A percentile compares a stretch with the other conserved stretches of the same genome.
phyloP scores from a whole-genome alignment of 2,888 invertebrate species.

The Cosmia trapezina region DNA sequence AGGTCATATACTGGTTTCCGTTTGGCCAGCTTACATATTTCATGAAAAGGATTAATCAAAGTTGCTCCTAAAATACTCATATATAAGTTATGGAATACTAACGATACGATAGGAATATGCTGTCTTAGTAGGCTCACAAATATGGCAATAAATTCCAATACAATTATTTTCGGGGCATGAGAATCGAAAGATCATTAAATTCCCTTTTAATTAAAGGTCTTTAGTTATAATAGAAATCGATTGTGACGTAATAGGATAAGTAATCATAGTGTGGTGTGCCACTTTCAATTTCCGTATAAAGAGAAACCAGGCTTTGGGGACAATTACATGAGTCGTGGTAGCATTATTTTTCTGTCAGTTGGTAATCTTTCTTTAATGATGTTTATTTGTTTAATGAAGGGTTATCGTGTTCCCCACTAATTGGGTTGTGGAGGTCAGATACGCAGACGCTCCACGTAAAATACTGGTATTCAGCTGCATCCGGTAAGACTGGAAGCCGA shows the following conservation, averaged over 20 bases:
- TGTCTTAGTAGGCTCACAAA: background rate
- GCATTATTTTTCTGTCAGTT: constrained; percentile 18
- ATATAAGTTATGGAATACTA: background rate
- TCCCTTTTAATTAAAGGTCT: constrained; percentile 52
- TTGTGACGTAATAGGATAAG: constrained; percentile 48
- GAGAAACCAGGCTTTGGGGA: constrained; percentile 41
- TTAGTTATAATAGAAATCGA: constrained; percentile 60
- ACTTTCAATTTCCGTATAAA: constrained; percentile 58
- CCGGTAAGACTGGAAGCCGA: no score
- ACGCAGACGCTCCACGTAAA: no score
- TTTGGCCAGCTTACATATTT: no score
- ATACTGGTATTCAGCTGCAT: no score
- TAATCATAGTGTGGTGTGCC: constrained; percentile 47
- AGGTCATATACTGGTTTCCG: no score
- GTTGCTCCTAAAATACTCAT: background rate
- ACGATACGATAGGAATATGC: no score
- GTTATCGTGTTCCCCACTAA: no score
- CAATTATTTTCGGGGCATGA: constrained; percentile 30
- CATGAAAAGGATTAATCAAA: background rate
- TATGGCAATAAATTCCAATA: constrained; percentile 17
- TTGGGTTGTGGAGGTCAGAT: no score
- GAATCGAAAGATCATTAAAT: constrained; percentile 36
- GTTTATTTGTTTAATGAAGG: no score
- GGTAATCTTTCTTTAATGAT: background rate
- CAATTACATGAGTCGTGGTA: constrained; percentile 29